Conservation (phyloP, 2,888 invertebrate genomes). For the Macropis europaea region DNA sequence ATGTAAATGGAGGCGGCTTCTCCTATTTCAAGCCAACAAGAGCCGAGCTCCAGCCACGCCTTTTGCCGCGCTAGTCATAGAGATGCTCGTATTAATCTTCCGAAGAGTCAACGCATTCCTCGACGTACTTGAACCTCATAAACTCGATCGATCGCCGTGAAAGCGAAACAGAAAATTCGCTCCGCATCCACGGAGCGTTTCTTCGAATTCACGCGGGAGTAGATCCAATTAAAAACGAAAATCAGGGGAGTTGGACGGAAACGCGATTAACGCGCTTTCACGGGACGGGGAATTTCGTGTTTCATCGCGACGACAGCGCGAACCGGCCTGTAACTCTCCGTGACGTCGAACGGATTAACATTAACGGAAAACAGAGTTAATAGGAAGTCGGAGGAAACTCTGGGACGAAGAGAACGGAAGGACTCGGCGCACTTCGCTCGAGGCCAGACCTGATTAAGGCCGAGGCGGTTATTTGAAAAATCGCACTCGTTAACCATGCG, state of each 20-base stretch:
- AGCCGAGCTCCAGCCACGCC: constrained; percentile 1
- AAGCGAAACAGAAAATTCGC: too few species aligned
- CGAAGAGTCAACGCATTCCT: neutral
- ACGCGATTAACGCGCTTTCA: constrained; percentile 12
- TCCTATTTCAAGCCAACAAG: constrained; percentile 10
- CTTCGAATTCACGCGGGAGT: too few species aligned
- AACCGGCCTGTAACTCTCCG: constrained; percentile 11
- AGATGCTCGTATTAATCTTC: constrained; percentile 14
- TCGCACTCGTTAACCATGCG: constrained; percentile 29
- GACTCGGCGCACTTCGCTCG: too few species aligned
- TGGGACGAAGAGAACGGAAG: constrained; percentile 4
- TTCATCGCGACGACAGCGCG: neutral
- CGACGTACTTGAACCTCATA: neutral
- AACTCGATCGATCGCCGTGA: too few species aligned
- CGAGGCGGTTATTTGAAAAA: constrained; percentile 27
- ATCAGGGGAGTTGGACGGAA: neutral
- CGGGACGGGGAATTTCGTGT: constrained; percentile 3
- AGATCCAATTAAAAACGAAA: constrained; percentile 21
- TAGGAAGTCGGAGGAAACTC: constrained; percentile 34
- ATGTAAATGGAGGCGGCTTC: constrained; percentile 20
- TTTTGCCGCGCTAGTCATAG: constrained; percentile 28
- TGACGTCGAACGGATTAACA: constrained; percentile 39
- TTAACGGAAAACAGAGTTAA: constrained; percentile 32
- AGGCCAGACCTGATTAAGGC: constrained; percentile 31
- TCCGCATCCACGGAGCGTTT: too few species aligned